Conservation (phyloP, 2,797 vertebrate species). For the Acanthopagrus latus region DNA sequence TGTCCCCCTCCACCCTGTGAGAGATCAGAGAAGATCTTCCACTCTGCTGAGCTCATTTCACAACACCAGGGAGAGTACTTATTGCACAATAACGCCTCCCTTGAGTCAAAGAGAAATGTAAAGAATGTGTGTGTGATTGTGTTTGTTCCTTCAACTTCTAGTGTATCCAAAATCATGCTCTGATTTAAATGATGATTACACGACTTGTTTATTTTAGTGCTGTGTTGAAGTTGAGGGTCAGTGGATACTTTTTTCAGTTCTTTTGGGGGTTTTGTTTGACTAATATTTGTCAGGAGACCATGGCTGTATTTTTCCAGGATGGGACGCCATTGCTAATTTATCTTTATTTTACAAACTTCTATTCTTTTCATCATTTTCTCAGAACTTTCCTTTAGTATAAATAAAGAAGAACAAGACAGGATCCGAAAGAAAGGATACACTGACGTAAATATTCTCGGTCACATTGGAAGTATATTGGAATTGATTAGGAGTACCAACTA, state of each 20-base stretch:
- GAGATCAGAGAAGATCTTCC: constrained; percentile 15
- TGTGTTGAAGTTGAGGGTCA: not conserved
- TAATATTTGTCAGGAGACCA: not conserved
- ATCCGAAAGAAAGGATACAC: not conserved
- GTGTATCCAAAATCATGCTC: constrained; percentile 2
- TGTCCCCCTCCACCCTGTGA: not conserved
- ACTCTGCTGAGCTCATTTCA: constrained; percentile 16
- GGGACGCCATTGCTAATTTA: not conserved
- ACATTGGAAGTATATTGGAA: not conserved
- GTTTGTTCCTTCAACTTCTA: not conserved
- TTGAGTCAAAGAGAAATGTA: not conserved
- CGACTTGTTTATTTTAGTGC: not conserved
- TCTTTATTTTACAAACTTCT: not conserved
- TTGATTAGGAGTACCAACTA: not conserved
- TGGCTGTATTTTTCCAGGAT: too few species aligned
- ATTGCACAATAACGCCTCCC: not conserved
- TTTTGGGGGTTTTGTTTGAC: not conserved
- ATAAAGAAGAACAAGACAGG: not conserved
- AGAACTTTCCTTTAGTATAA: not conserved
- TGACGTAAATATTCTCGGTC: not conserved
- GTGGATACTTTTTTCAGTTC: not conserved
- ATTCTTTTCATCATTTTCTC: not conserved
- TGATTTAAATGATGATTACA: not conserved
- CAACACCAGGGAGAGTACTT: not conserved
- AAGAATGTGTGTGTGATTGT: not conserved